phyloP scores from a whole-genome alignment of 1,140 invertebrate species.

The Dinoponera quadriceps region DNA sequence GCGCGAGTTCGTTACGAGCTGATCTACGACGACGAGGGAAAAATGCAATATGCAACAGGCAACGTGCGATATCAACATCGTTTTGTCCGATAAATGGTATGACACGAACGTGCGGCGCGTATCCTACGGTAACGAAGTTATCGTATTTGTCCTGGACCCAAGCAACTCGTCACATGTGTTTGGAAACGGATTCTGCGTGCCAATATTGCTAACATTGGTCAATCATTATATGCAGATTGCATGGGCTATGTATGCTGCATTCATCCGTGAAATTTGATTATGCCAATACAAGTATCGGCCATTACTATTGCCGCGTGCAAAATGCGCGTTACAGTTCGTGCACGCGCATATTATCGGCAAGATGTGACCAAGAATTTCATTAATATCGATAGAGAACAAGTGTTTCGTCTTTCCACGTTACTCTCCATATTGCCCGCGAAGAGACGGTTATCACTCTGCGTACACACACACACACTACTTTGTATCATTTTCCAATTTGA shows the following conservation, averaged over 20 bases:
- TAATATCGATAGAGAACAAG: background rate
- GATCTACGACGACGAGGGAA: background rate
- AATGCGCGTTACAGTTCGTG: background rate
- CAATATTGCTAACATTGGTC: conserved; percentile 45
- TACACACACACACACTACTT: too few relatives aligned
- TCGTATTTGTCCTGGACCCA: conserved; percentile 29
- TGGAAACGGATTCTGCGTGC: conserved; percentile 43
- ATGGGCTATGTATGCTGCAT: conserved; percentile 10
- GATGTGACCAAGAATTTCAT: background rate
- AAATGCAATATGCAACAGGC: conserved; percentile 34
- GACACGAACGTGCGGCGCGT: conserved; percentile 33
- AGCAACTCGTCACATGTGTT: conserved; percentile 47
- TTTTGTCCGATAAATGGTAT: conserved; percentile 42
- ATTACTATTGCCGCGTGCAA: background rate
- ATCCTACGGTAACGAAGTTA: conserved; percentile 54
- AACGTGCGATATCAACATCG: conserved; percentile 8
- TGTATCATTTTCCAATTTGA: too few relatives aligned
- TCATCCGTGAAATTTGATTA: conserved; percentile 43
- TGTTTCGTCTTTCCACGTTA: too few relatives aligned
- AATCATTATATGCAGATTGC: conserved; percentile 54
- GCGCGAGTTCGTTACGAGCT: background rate
- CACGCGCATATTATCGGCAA: background rate
- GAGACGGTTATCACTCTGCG: too few relatives aligned
- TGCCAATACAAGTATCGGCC: conserved; percentile 19
- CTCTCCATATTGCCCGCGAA: too few relatives aligned